Evolutionary conservation across 2,888 invertebrate genomes (phyloP).

Genomic region (Antheraea yamamai): DNA sequence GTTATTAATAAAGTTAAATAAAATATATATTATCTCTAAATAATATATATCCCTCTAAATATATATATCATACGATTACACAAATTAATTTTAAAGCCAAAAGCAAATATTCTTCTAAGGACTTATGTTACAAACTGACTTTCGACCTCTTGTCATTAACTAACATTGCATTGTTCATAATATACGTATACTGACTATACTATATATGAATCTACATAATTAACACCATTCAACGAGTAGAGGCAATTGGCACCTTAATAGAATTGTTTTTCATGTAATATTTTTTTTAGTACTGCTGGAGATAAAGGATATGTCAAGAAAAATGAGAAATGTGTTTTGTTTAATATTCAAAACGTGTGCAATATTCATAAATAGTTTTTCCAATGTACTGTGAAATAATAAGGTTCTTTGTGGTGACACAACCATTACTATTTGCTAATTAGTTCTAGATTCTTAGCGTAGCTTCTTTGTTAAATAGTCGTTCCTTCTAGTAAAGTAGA

Average conservation of each 20-base stretch:
- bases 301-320: background rate
- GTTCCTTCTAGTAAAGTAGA: too few species aligned
- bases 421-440: too few species aligned
- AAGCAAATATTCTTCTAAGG: background rate
- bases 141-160: background rate
- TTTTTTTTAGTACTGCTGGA: background rate
- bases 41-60: too few species aligned
- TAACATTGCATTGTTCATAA: background rate
- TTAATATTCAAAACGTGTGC: too few species aligned
- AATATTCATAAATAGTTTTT: too few species aligned
- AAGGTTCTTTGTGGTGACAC: too few species aligned
- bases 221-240: conserved; percentile 9
- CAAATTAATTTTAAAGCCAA: background rate
- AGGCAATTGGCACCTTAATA: conserved; percentile 2
- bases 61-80: background rate
- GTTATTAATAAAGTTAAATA: background rate
- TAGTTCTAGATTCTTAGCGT: too few species aligned
- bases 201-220: background rate
- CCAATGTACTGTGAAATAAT: too few species aligned
- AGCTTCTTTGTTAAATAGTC: too few species aligned
- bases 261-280: background rate
- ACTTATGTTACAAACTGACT: background rate
- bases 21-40: too few species aligned
- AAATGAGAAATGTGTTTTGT: background rate
- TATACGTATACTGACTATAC: background rate